Conservation (phyloP, 2,888 invertebrate genomes). For the Cheilosia pagana region DNA sequence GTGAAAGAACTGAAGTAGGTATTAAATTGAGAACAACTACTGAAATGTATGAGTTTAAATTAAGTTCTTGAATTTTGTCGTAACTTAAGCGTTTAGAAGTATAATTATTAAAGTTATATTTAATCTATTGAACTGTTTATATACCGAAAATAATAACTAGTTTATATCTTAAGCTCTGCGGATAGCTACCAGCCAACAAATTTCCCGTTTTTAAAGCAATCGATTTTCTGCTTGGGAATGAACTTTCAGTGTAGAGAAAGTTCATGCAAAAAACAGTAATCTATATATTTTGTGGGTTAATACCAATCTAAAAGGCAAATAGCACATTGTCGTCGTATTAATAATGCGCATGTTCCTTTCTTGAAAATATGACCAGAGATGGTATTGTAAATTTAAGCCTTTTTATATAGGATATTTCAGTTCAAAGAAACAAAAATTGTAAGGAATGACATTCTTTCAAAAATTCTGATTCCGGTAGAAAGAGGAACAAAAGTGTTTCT, state of each 20-base stretch:
- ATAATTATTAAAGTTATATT: no score
- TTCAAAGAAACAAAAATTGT: no score
- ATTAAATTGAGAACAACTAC: background rate
- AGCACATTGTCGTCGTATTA: background rate
- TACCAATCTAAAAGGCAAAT: slow-evolving; percentile 26
- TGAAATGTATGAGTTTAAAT: slow-evolving; percentile 3
- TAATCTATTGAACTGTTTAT: background rate
- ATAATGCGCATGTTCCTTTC: slow-evolving; percentile 27
- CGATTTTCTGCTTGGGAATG: slow-evolving; percentile 53
- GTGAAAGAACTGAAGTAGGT: background rate
- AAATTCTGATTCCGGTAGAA: no score
- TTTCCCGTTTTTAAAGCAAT: slow-evolving; percentile 32
- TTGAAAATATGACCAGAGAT: slow-evolving; percentile 8
- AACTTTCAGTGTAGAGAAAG: slow-evolving; percentile 57
- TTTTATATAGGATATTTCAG: background rate
- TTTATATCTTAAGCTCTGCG: slow-evolving; percentile 31
- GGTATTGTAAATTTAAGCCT: background rate
- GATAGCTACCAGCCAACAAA: slow-evolving; percentile 22
- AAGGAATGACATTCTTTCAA: no score
- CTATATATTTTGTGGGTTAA: slow-evolving; percentile 17
- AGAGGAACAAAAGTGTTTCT: no score
- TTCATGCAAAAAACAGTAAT: slow-evolving; percentile 21
- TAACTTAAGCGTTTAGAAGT: background rate
- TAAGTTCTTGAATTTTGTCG: background rate
- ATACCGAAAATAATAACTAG: background rate